Evolutionary conservation across 2,113 vertebrate genomes (phyloP).

Genomic region (Fukomys damarensis): DNA sequence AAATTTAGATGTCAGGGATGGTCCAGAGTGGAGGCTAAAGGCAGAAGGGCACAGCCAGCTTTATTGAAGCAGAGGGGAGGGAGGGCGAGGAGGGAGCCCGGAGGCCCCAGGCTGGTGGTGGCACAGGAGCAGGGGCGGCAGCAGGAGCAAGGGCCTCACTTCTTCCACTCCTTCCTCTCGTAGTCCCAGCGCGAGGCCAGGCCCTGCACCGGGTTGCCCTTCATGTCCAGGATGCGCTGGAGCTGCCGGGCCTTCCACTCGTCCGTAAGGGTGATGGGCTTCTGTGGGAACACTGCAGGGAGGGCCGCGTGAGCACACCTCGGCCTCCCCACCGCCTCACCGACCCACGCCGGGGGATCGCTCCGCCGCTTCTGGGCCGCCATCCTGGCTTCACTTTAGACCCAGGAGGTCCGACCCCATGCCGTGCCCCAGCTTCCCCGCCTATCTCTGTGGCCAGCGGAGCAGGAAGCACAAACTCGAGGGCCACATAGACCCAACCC

Average conservation of each 20-base stretch:
- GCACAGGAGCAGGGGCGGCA: no score
- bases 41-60: conserved; percentile 5
- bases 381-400: not conserved
- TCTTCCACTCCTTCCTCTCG: conserved; percentile 91
- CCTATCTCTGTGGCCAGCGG: not conserved
- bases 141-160: conserved; percentile 37
- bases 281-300: conserved; percentile 87
- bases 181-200: conserved; percentile 92
- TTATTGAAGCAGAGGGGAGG: conserved; percentile 52
- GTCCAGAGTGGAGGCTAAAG: not conserved
- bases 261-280: conserved; percentile 85
- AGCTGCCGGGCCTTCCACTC: conserved; percentile 90
- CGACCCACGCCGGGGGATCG: not conserved
- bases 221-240: conserved; percentile 91
- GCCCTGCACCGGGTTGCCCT: conserved; percentile 88
- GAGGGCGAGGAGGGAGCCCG: accelerated
- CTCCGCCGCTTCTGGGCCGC: not conserved
- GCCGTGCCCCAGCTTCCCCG: not conserved
- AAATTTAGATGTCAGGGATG: not conserved
- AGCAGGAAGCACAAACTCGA: not conserved
- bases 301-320: not conserved
- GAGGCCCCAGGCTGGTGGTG: not conserved
- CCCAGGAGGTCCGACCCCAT: not conserved
- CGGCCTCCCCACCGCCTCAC: not conserved
- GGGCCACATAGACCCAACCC: not conserved